Base-by-base conservation (phyloP, 2,797 vertebrate species). In the Sebastes variabilis region DNA sequence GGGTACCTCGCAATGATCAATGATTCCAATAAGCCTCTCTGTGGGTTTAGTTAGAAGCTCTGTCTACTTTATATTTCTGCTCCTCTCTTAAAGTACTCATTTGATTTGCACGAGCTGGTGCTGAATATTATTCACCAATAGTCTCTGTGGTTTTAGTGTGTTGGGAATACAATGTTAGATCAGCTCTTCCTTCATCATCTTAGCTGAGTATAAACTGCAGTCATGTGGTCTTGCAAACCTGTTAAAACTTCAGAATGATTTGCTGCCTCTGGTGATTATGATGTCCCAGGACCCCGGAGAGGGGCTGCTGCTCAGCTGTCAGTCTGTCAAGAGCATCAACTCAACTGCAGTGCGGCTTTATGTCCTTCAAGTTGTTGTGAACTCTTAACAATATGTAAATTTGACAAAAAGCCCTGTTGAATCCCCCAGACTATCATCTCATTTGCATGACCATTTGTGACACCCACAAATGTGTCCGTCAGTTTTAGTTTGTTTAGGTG, bases 1-100 rank as follows among this genome's bases (percentile, higher is more conserved):
- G 77, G 55, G 77, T n/a, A 55, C 80, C 82, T 80, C 27, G 22
- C 59, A 42, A 2, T 81, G 90, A 94, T 94, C 91, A 89, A 92
- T 93, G 86, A 76, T 70, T 85, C 77, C 87, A 90, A 85, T 90
- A 80, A 89, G 74, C 34, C 60, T 72, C 72, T 68, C 25, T 55
- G 60, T 80, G 75, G 66, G 65, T 75, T 84, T 66, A 62, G 77
- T 27, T 68, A 52, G 36, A 56, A 59, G 64, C 72, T 66, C 24
- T 42, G 22, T 12, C 66, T 77, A 10, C 25, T 78, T 76, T 59
- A 46, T 83, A 32, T 73, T 46, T 70, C 59, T 56, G 60, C 34
- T 59, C 65, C 59, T 72, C 54, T 82, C 5, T 36, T 77, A 24
- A 79, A 86, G 62, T 25, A 78, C 61, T 54, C 32, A 42, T 73